These are phyloP conservation scores for Percina caprodes DNA, from an alignment of 2,113 vertebrate species.

Conservation along the genomic window DNA sequence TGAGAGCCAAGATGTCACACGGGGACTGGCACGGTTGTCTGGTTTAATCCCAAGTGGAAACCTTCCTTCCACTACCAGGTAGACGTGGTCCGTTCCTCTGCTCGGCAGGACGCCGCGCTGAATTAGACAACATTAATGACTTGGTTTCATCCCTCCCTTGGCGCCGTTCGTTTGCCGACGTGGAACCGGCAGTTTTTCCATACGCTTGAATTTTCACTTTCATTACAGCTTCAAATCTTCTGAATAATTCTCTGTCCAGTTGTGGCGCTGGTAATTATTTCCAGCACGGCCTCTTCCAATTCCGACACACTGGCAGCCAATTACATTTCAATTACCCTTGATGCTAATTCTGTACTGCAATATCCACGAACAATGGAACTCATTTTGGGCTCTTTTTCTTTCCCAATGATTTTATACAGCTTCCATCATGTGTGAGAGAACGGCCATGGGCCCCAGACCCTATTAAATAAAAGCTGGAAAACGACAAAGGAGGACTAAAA, in stretches of 20 bases:
- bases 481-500: not conserved
- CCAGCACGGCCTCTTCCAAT: not conserved
- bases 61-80: not conserved
- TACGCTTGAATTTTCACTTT: not conserved
- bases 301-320: slow-evolving; percentile 16
- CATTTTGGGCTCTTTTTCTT: not conserved
- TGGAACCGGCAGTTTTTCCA: not conserved
- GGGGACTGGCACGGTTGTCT: not conserved
- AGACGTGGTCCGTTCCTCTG: accelerated
- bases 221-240: not conserved
- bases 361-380: not conserved
- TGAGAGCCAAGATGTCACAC: not conserved
- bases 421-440: not conserved
- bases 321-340: slow-evolving; percentile 27
- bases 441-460: not conserved
- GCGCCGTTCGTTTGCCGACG: not conserved
- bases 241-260: not conserved
- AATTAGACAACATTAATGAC: slow-evolving; percentile 34
- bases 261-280: not conserved
- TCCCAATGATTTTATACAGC: not conserved
- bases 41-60: not conserved
- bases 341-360: slow-evolving; percentile 13
- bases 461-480: not conserved
- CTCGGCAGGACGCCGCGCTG: slow-evolving; percentile 20
- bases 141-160: slow-evolving; percentile 10